Percentiles rank a stretch among this genome's conserved stretches.
These are phyloP conservation scores for Chironomus tentans DNA, from an alignment of 2,888 invertebrate genomes.

Conservation along the genomic window DNA sequence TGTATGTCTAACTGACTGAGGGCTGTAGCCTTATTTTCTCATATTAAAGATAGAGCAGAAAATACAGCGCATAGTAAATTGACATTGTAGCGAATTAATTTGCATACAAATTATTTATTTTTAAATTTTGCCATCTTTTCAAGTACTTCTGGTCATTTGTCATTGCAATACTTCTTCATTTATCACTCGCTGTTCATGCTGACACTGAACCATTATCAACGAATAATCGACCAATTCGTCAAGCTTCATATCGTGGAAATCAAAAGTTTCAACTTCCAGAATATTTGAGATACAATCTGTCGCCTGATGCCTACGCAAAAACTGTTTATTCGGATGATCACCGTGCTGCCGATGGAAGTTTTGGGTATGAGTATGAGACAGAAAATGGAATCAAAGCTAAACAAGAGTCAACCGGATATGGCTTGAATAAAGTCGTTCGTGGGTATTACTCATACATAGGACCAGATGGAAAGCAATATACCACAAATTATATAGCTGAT, in stretches of 20 bases:
- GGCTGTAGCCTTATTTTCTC: neutral
- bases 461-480: neutral
- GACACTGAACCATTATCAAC: neutral
- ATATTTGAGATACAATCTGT: neutral
- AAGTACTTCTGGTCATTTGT: constrained; percentile 23
- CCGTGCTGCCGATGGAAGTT: constrained; percentile 13
- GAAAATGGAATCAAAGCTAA: constrained; percentile 20
- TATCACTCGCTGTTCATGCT: neutral
- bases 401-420: constrained; percentile 18
- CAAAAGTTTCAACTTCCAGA: constrained; percentile 11
- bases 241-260: constrained; percentile 9
- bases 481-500: constrained; percentile 20
- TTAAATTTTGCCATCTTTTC: neutral
- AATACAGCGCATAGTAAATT: neutral
- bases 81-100: neutral
- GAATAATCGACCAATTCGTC: neutral
- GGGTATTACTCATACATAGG: constrained; percentile 22
- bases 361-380: constrained; percentile 16
- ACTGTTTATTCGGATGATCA: neutral
- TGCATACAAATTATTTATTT: constrained; percentile 17
- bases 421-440: constrained; percentile 19
- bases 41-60: neutral
- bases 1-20: neutral
- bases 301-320: constrained; percentile 2
- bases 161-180: constrained; percentile 11